A percentile compares a stretch with the other conserved stretches of the same genome.
Evolutionary conservation across 2,888 invertebrate genomes (phyloP).

Genomic region (Rhodophaea formosa): DNA sequence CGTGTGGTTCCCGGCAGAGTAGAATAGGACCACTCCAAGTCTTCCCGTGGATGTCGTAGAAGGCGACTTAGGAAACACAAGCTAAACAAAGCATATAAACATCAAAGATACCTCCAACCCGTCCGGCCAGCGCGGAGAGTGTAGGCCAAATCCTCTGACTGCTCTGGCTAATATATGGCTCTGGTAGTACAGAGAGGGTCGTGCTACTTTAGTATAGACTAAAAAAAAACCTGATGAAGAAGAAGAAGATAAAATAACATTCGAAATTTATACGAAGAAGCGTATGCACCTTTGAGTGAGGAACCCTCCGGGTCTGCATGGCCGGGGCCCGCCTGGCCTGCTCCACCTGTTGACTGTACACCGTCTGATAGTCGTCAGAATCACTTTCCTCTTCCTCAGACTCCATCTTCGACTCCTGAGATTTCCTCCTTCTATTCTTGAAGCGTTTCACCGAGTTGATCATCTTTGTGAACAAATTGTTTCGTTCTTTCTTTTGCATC

Average conservation of each 20-base stretch:
- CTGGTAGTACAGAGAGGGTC: no score
- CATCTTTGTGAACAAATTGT: constrained; percentile 54
- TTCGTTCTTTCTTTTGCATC: constrained; percentile 39
- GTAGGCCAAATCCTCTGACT: no score
- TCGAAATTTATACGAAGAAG: not conserved
- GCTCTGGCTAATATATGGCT: no score
- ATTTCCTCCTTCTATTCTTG: constrained; percentile 31
- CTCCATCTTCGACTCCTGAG: not conserved
- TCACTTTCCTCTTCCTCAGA: constrained; percentile 38
- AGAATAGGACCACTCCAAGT: no score
- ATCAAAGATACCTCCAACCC: no score
- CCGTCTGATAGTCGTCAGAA: constrained; percentile 56
- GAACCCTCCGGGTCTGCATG: constrained; percentile 23
- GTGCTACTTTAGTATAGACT: no score
- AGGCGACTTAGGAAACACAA: no score
- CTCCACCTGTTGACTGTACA: constrained; percentile 47
- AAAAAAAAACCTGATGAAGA: no score
- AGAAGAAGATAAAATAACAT: not conserved
- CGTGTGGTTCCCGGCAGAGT: no score
- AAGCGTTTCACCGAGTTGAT: constrained; percentile 48
- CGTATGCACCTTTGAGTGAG: constrained; percentile 38
- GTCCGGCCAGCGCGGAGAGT: no score
- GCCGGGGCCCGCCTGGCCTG: constrained; percentile 13
- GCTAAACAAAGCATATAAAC: no score
- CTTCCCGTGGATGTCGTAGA: no score